Evolutionary conservation across 37 sponge, comb jelly and placozoan species (phyloP).

Genomic region (Aphrocallistes beatrix): DNA sequence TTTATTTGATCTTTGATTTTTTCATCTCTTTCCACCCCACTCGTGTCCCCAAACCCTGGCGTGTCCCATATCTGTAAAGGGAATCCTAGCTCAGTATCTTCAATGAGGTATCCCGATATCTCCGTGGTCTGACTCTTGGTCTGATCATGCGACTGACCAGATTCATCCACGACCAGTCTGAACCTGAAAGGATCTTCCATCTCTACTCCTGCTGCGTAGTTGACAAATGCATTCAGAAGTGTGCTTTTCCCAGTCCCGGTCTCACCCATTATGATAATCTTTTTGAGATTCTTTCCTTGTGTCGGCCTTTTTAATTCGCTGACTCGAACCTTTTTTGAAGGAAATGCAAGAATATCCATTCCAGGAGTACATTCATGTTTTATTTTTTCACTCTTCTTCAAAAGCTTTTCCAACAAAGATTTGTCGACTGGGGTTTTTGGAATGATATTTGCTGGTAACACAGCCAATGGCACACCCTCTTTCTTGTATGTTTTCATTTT

Average conservation of each 20-base stretch:
- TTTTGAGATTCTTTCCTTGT: not conserved
- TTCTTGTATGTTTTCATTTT: not conserved
- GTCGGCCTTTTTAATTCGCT: not conserved
- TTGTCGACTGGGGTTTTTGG: no score
- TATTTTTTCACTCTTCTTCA: not conserved
- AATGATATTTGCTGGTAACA: no score
- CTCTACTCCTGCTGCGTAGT: not conserved
- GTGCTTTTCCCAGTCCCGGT: conserved; percentile 9
- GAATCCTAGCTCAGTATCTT: not conserved
- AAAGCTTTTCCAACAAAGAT: not conserved
- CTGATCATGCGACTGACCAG: not conserved
- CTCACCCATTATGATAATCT: conserved; percentile 2
- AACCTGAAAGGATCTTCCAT: conserved; percentile 1
- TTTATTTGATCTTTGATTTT: not conserved
- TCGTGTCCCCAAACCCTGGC: conserved; percentile 8
- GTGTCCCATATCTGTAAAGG: not conserved
- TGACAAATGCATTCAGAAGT: conserved; percentile 3
- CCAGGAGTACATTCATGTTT: not conserved
- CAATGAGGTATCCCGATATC: not conserved
- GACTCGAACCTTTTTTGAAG: not conserved
- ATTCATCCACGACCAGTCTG: not conserved
- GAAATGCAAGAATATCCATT: not conserved
- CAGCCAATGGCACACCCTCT: not conserved
- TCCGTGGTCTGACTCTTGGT: not conserved
- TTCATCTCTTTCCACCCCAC: not conserved